phyloP scores from a whole-genome alignment of 2,888 invertebrate genomes.

The Terebella lapidaria region DNA sequence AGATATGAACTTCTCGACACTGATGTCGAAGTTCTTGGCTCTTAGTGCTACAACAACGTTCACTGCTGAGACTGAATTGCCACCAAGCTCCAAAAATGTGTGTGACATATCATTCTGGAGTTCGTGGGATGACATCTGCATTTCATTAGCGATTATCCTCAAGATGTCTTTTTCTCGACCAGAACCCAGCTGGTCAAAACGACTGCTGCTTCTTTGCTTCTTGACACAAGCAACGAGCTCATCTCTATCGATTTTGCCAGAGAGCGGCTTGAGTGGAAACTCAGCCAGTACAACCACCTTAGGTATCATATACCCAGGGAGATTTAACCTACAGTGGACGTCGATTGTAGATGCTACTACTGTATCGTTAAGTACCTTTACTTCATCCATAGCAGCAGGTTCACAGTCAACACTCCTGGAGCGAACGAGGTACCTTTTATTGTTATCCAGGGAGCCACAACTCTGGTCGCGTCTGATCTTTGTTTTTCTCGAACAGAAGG shows the following conservation, averaged over 20 bases:
- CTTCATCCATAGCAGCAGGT: not conserved
- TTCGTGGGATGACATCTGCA: not conserved
- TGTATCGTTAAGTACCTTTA: not conserved
- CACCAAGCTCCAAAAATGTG: not conserved
- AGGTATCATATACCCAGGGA: slow-evolving; percentile 8
- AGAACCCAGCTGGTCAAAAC: not conserved
- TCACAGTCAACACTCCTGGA: not conserved
- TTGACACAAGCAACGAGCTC: too few relatives aligned
- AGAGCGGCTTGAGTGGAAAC: not conserved
- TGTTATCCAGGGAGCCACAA: not conserved
- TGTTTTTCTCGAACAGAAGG: not conserved
- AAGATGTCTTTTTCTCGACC: not conserved
- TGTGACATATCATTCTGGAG: not conserved
- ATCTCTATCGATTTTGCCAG: slow-evolving; percentile 1
- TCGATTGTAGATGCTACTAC: not conserved
- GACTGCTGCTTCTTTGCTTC: too few relatives aligned
- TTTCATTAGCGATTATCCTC: not conserved
- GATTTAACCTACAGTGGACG: not conserved
- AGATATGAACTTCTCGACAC: not conserved
- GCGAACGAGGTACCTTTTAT: not conserved
- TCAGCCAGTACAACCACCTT: not conserved
- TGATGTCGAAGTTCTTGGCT: not conserved
- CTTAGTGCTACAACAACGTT: not conserved
- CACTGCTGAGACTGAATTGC: slow-evolving; percentile 5
- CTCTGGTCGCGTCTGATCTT: not conserved